These are phyloP conservation scores for Clarias pachynema DNA, from an alignment of 2,797 vertebrate genomes.

Conservation along the genomic window DNA sequence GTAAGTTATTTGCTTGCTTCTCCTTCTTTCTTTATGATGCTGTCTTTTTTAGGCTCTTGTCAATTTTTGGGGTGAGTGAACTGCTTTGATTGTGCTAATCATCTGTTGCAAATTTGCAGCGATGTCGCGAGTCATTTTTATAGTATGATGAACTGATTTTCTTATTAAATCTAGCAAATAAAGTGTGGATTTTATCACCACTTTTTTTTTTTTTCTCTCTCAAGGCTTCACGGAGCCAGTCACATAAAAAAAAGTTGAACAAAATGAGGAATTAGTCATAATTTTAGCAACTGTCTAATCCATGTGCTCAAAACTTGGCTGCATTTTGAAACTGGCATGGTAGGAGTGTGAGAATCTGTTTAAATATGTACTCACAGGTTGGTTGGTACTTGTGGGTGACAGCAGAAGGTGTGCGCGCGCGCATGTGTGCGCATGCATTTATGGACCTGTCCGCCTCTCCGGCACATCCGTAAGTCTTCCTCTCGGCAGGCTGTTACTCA, in stretches of 20 bases:
- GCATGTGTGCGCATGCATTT: background rate
- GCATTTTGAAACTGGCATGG: background rate
- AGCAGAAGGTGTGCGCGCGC: background rate
- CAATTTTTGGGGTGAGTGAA: background rate
- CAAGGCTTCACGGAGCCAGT: background rate
- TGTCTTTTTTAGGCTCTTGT: no score
- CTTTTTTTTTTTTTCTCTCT: background rate
- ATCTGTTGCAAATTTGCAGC: background rate
- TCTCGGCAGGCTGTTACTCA: slow-evolving; percentile 41
- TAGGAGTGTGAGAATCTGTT: slow-evolving; percentile 19
- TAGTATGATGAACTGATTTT: background rate
- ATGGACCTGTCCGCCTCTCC: slow-evolving; percentile 27
- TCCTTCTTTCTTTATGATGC: background rate
- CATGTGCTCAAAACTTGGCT: background rate
- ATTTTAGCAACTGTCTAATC: background rate
- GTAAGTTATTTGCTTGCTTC: background rate
- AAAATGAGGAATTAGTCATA: background rate
- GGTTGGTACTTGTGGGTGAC: background rate
- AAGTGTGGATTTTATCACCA: background rate
- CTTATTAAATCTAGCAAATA: background rate
- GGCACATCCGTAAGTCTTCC: slow-evolving; percentile 28
- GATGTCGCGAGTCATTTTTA: background rate
- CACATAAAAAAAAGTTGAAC: background rate
- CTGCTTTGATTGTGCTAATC: background rate
- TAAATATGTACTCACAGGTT: slow-evolving; percentile 11